A percentile compares a stretch with the other conserved stretches of the same genome.
Conservation (phyloP, 2,113 vertebrate genomes). For the Alethe castanea region DNA sequence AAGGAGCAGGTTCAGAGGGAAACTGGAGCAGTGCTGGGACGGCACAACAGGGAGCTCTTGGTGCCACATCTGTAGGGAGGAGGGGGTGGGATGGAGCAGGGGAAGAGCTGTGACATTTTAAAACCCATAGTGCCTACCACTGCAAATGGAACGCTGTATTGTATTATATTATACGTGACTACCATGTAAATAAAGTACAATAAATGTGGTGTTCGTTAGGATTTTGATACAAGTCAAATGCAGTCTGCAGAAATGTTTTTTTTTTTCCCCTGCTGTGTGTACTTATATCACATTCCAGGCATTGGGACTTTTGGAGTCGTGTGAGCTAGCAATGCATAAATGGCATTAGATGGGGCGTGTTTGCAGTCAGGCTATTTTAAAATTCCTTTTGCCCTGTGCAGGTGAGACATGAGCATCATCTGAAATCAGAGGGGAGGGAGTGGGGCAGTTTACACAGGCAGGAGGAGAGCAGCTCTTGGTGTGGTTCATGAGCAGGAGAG, state of each 20-base stretch:
- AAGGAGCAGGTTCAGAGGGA: background rate
- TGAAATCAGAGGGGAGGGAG: background rate
- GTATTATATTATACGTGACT: background rate
- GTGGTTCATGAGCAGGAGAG: background rate
- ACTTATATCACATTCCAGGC: conserved; percentile 5
- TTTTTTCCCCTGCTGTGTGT: background rate
- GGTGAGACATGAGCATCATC: background rate
- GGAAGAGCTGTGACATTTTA: background rate
- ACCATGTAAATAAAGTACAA: conserved; percentile 39
- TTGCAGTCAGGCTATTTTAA: background rate
- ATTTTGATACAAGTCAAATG: conserved; percentile 34
- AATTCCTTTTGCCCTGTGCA: background rate
- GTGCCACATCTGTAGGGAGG: background rate
- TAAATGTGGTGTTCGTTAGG: conserved; percentile 24
- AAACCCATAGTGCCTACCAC: conserved; percentile 34
- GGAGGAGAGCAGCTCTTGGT: background rate
- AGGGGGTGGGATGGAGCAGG: background rate
- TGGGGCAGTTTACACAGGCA: background rate
- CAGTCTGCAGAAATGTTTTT: conserved; percentile 4
- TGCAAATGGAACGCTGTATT: conserved; percentile 29
- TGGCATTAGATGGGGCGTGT: background rate
- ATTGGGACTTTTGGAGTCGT: background rate
- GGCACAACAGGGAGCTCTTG: background rate
- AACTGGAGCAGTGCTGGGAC: background rate
- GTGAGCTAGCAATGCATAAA: background rate